These are phyloP conservation scores for Diploptera punctata DNA, from an alignment of 2,888 invertebrate species.

Conservation along the genomic window DNA sequence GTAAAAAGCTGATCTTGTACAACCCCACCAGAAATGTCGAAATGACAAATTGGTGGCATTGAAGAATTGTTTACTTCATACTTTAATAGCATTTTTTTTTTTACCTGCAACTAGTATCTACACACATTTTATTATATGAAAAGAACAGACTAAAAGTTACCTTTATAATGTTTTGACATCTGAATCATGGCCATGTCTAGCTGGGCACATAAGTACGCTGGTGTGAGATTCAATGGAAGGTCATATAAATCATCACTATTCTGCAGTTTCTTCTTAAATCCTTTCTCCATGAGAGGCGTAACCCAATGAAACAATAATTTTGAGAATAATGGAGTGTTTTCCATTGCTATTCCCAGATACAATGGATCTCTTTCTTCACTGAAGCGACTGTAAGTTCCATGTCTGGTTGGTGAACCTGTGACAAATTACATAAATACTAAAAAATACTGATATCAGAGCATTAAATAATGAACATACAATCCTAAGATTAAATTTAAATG, in stretches of 20 bases:
- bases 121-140: too few relatives aligned
- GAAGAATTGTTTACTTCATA: too few relatives aligned
- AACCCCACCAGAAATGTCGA: too few relatives aligned
- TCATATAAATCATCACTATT: constrained; percentile 84
- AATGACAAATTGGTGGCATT: too few relatives aligned
- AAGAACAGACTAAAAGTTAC: too few relatives aligned
- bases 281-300: constrained; percentile 82
- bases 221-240: constrained; percentile 71
- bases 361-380: constrained; percentile 69
- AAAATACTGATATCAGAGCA: too few relatives aligned
- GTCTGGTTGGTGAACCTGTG: constrained; percentile 33
- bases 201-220: constrained; percentile 65
- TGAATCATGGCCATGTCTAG: constrained; percentile 62
- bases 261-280: constrained; percentile 71
- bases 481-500: too few relatives aligned
- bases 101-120: too few relatives aligned
- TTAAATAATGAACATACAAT: too few relatives aligned
- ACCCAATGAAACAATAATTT: constrained; percentile 89
- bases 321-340: constrained; percentile 72
- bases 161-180: background rate
- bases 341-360: constrained; percentile 83
- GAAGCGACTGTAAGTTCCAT: constrained; percentile 65
- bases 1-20: too few relatives aligned
- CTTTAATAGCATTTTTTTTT: too few relatives aligned
- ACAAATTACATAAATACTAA: too few relatives aligned